Evolutionary conservation across 2,888 invertebrate species (phyloP).

Genomic region (Chalcis sispes): DNA sequence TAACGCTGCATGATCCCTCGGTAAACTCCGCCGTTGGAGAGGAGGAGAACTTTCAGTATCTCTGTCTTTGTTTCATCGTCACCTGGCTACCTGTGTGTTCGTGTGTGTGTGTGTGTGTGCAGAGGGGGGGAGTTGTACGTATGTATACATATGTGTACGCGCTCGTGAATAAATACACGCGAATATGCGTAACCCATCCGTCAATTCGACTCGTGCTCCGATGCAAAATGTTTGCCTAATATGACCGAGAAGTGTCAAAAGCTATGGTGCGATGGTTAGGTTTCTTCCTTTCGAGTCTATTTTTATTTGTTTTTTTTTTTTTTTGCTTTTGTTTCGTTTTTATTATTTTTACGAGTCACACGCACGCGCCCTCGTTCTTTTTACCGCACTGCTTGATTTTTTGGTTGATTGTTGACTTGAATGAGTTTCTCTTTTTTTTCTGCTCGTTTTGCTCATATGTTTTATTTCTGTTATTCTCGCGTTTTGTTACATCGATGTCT

Average conservation of each 20-base stretch:
- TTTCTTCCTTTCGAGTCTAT: too few species aligned
- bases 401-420: conserved; percentile 34
- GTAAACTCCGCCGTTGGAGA: conserved; percentile 68
- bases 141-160: not conserved
- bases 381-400: conserved; percentile 38
- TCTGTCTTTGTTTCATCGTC: not conserved
- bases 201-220: conserved; percentile 46
- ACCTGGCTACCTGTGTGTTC: not conserved
- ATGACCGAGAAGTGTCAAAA: conserved; percentile 48
- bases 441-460: not conserved
- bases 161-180: not conserved
- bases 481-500: too few species aligned
- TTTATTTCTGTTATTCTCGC: not conserved
- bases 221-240: conserved; percentile 56
- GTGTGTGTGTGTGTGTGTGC: too few species aligned
- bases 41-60: conserved; percentile 62
- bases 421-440: not conserved
- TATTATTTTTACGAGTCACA: too few species aligned
- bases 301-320: not conserved
- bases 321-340: not conserved
- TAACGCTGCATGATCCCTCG: conserved; percentile 75
- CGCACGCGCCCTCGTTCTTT: not conserved
- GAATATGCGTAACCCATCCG: conserved; percentile 37
- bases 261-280: not conserved
- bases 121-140: conserved; percentile 9